phyloP scores from a whole-genome alignment of 2,113 vertebrate genomes.

The Elaphurus davidianus region DNA sequence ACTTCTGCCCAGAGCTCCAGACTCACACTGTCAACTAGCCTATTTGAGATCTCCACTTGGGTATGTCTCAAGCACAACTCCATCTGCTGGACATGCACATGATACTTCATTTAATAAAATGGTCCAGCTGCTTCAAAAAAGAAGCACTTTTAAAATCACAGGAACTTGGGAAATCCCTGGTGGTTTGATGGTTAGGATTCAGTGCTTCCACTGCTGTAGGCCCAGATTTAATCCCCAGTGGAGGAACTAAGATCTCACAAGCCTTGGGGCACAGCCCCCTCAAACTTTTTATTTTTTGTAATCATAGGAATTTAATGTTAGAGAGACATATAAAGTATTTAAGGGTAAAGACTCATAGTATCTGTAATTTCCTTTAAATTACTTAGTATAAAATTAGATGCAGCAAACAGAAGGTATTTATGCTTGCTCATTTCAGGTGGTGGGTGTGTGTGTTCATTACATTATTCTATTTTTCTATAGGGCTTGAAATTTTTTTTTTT shows the following conservation, averaged over 20 bases:
- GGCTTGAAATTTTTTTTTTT: not conserved
- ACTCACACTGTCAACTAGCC: not conserved
- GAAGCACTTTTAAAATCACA: not conserved
- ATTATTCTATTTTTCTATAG: not conserved
- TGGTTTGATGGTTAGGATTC: not conserved
- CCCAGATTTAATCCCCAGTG: not conserved
- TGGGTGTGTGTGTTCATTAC: not conserved
- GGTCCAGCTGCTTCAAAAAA: not conserved
- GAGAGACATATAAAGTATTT: not conserved
- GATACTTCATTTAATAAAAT: not conserved
- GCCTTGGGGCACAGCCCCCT: not conserved
- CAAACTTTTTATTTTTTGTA: not conserved
- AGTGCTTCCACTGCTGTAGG: not conserved
- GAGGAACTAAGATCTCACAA: not conserved
- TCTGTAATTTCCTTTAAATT: not conserved
- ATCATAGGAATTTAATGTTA: not conserved
- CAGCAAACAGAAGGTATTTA: not conserved
- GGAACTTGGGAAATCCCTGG: not conserved
- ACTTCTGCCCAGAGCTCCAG: not conserved
- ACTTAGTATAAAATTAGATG: not conserved
- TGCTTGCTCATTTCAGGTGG: not conserved
- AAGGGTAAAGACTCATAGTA: not conserved
- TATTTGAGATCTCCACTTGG: not conserved
- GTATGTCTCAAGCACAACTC: not conserved
- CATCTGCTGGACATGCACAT: not conserved